phyloP scores from a whole-genome alignment of 2,888 invertebrate species.

The Acanthosepion pharaonis region DNA sequence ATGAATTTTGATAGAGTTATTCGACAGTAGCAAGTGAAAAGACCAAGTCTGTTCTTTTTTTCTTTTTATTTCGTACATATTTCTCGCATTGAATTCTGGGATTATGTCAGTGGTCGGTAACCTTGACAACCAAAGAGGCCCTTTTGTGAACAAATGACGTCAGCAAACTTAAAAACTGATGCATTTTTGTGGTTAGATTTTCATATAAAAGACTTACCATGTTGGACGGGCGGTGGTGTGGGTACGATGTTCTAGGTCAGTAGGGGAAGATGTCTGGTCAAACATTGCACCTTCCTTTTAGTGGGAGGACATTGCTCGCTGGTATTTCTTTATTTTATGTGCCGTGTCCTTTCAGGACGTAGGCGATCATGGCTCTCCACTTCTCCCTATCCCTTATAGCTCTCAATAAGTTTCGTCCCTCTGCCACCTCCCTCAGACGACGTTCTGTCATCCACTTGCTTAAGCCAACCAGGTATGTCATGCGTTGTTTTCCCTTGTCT shows the following conservation, averaged over 20 bases:
- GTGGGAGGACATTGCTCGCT: too few relatives aligned
- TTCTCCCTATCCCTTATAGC: too few relatives aligned
- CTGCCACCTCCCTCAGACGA: too few relatives aligned
- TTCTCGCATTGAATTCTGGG: neutral
- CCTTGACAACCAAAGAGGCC: conserved; percentile 2
- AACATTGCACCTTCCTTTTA: neutral
- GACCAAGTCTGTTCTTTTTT: neutral
- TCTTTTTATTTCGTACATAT: neutral
- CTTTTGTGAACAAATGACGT: neutral
- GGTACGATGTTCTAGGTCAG: neutral
- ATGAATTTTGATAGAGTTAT: neutral
- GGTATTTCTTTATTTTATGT: too few relatives aligned
- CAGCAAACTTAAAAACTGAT: neutral
- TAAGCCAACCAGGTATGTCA: too few relatives aligned
- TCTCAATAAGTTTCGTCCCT: too few relatives aligned
- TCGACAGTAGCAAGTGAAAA: neutral
- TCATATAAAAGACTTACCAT: neutral
- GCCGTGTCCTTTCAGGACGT: too few relatives aligned
- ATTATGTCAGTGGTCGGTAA: neutral
- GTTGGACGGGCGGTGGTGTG: neutral
- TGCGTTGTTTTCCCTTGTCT: too few relatives aligned
- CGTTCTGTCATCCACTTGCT: too few relatives aligned
- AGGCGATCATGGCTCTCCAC: too few relatives aligned
- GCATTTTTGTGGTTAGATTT: neutral
- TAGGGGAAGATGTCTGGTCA: neutral